Evolutionary conservation across 2,888 invertebrate species (phyloP).

Genomic region (Abrostola tripartita): DNA sequence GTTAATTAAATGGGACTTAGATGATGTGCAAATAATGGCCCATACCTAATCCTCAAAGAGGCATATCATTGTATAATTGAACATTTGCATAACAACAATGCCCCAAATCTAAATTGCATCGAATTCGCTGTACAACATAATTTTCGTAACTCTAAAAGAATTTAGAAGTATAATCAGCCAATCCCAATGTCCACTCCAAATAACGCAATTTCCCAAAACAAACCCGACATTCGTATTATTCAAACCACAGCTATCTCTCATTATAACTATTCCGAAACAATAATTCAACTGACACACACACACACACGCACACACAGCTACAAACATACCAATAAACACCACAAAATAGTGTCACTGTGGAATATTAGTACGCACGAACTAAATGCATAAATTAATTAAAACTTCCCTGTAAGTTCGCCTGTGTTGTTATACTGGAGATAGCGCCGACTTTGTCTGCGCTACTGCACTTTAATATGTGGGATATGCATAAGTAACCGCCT

Average conservation of each 20-base stretch:
- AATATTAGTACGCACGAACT: conserved; percentile 60
- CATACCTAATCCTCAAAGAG: no score
- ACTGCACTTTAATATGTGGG: background rate
- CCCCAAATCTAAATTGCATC: no score
- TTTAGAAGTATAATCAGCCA: no score
- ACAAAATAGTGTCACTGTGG: conserved; percentile 47
- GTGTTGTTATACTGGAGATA: conserved; percentile 33
- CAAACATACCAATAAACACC: conserved; percentile 41
- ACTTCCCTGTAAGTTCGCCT: conserved; percentile 54
- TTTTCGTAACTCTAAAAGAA: no score
- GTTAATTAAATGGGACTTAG: no score
- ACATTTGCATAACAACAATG: no score
- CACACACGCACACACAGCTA: background rate
- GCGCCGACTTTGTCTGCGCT: conserved; percentile 18
- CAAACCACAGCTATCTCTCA: conserved; percentile 11
- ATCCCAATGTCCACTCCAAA: background rate
- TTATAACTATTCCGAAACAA: conserved; percentile 27
- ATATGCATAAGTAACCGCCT: background rate
- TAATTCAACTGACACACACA: conserved; percentile 23
- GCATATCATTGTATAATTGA: no score
- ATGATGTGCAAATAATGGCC: no score
- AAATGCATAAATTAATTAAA: conserved; percentile 71
- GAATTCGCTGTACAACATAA: no score
- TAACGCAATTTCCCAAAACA: background rate
- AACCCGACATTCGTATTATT: background rate